Base-by-base conservation (phyloP, 1,140 invertebrate genomes). In the Galleria mellonella region DNA sequence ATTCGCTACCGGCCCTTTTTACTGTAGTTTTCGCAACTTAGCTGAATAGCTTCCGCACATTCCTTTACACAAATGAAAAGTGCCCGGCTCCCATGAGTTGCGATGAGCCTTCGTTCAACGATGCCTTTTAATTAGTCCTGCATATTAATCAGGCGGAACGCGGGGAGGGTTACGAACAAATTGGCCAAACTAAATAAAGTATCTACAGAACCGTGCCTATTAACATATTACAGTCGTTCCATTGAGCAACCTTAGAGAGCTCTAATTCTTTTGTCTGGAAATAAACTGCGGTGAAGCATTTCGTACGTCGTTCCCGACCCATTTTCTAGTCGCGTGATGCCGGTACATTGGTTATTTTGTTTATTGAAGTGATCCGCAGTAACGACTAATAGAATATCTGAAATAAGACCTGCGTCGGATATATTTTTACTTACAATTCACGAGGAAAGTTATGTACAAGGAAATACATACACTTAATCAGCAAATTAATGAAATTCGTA, bases 91-190 rank as follows among this genome's bases (percentile, higher is more conserved):
- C 17, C 17, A 23, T 23, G 17, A 23, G 17, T 23, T 23, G 17
- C 17, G 17, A 23, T 23, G 17, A 23, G 17, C 6, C n/a, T 23
- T 23, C 17, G 27, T 28, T 40, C 43, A 15, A 30, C 42, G 38
- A 50, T 55, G 33, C 52, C 47, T 49, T 51, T 52, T 52, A 57
- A 52, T 57, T 57, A 57, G 55, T 36, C 55, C 33, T 48, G 49
- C 55, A 57, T 57, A 49, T 52, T 57, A 57, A 57, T 52, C 45
- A 46, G 43, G 2, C 28, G 10, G 29, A 36, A 1, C 32, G 13
- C 12, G 31, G 27, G 35, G 8, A 11, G 31, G 15, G 11, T 17
- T 14, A 46, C 23, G 23, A 47, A 41, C 27, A 46, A 51, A 57
- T 48, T 46, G 32, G 27, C 41, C 47, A 41, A 43, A 47, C 47